Conservation (phyloP, 2,113 vertebrate species). For the Anas platyrhynchos region DNA sequence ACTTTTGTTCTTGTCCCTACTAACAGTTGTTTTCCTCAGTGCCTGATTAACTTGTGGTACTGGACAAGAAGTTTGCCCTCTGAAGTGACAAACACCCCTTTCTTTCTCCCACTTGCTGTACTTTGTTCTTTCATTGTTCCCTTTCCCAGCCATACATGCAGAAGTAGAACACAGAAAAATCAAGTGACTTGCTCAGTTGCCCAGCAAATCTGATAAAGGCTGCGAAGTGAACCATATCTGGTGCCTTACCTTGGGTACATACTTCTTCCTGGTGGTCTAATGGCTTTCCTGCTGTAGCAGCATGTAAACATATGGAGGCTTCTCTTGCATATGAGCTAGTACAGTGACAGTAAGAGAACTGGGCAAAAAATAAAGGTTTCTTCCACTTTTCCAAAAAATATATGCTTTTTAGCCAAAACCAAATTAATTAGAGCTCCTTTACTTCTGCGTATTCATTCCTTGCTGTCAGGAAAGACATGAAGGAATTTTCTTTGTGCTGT, state of each 20-base stretch:
- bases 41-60: rapidly evolving
- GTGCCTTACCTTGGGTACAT: background rate
- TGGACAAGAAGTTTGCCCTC: background rate
- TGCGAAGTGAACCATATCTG: background rate
- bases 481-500: background rate
- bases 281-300: background rate
- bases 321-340: background rate
- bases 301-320: background rate
- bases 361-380: background rate
- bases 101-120: rapidly evolving
- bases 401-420: background rate
- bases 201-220: conserved; percentile 25
- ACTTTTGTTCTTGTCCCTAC: background rate
- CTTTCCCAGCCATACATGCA: background rate
- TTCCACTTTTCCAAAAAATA: background rate
- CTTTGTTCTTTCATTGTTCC: background rate
- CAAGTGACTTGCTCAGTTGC: background rate
- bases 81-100: background rate
- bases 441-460: background rate
- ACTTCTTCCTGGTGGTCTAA: background rate
- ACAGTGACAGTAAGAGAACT: background rate
- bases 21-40: background rate
- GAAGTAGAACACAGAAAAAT: background rate
- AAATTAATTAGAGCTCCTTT: background rate
- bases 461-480: background rate